Evolutionary conservation across 2,113 vertebrate genomes (phyloP).

Genomic region (Cnemophilus loriae): DNA sequence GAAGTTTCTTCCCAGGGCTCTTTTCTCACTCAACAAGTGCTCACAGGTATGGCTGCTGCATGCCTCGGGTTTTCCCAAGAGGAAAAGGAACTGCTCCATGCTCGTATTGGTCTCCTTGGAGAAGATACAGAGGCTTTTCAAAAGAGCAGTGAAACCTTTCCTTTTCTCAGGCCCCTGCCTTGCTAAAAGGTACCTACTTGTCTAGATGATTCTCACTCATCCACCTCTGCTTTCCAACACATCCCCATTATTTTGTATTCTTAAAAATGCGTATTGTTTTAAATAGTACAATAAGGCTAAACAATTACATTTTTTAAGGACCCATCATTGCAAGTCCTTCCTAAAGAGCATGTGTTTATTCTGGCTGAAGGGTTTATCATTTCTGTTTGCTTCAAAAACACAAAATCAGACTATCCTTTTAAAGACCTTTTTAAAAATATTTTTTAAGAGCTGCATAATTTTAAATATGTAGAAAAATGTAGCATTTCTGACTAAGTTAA

Average conservation of each 20-base stretch:
- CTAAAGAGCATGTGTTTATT: background rate
- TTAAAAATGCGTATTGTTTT: background rate
- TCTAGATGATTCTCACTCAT: background rate
- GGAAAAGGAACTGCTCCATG: background rate
- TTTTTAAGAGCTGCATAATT: background rate
- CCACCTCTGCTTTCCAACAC: background rate
- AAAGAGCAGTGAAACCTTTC: background rate
- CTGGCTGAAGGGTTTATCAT: background rate
- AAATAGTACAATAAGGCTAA: background rate
- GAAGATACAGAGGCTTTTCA: background rate
- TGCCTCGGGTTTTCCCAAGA: background rate
- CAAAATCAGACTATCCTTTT: background rate
- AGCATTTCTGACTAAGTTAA: background rate
- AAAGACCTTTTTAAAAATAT: rapidly evolving
- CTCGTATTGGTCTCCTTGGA: background rate
- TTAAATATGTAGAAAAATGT: background rate
- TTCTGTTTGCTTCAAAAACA: background rate
- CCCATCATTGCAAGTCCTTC: background rate
- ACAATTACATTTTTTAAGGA: background rate
- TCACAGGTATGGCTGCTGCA: background rate
- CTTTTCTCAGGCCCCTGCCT: background rate
- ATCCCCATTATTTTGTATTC: background rate
- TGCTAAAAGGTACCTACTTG: background rate
- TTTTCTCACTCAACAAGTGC: background rate
- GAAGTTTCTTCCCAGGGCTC: background rate